Percentiles rank a stretch among this genome's conserved stretches.
phyloP scores from a whole-genome alignment of 2,113 vertebrate genomes.

The Onychostruthus taczanowskii region DNA sequence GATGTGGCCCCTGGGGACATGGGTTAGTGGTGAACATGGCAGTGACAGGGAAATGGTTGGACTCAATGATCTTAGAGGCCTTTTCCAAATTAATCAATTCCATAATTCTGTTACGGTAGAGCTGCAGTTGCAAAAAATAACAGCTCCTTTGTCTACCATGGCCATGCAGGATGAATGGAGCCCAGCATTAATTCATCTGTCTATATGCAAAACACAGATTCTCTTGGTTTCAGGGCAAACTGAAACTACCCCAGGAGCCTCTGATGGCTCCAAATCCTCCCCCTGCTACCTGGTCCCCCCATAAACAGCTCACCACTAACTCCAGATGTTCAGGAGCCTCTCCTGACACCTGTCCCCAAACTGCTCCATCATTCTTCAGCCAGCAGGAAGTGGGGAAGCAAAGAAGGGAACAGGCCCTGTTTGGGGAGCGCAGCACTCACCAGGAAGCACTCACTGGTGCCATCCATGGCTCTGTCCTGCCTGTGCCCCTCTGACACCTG shows the following conservation, averaged over 20 bases:
- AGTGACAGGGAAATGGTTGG: neutral
- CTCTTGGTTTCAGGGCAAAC: neutral
- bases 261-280: neutral
- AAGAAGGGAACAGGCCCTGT: rapidly evolving
- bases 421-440: neutral
- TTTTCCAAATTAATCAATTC: neutral
- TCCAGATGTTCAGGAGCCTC: neutral
- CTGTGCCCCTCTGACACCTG: neutral
- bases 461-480: neutral
- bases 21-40: neutral
- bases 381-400: neutral
- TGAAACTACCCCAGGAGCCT: neutral
- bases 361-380: neutral
- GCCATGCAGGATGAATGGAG: neutral
- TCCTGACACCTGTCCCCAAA: neutral
- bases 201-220: neutral
- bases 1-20: neutral
- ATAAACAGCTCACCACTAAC: neutral
- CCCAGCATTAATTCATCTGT: neutral
- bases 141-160: neutral
- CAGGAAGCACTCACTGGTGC: neutral
- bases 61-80: neutral
- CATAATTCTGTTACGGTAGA: neutral
- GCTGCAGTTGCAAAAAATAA: neutral
- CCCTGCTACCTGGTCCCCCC: neutral